Conservation (phyloP, 2,888 invertebrate species). For the Amaurobius ferox region DNA sequence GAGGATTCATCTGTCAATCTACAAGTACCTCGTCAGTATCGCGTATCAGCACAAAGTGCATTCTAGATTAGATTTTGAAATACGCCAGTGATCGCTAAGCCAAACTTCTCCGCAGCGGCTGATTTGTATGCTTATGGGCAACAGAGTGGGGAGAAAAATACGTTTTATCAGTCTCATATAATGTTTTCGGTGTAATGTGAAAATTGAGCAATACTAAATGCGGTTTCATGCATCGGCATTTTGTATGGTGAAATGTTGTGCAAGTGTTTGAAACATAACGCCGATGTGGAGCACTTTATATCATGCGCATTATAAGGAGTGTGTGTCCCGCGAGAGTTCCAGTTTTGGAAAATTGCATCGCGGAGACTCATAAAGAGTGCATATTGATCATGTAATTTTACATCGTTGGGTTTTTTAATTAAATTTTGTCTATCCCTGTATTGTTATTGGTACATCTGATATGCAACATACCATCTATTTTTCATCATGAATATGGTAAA, state of each 20-base stretch:
- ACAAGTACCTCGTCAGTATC: background rate
- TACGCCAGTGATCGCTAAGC: background rate
- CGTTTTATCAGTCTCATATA: background rate
- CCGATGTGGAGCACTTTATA: background rate
- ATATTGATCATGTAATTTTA: too few relatives aligned
- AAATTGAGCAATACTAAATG: background rate
- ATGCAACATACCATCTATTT: too few relatives aligned
- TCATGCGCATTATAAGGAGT: background rate
- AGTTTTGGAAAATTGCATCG: too few relatives aligned
- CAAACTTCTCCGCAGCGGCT: background rate
- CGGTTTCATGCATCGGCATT: background rate
- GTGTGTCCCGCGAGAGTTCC: too few relatives aligned
- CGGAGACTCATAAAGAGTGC: too few relatives aligned
- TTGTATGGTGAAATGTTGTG: background rate
- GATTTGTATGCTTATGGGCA: background rate
- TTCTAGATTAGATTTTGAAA: slow-evolving; percentile 8
- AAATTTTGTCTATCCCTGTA: too few relatives aligned
- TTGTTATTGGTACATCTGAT: too few relatives aligned
- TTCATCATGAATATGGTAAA: too few relatives aligned
- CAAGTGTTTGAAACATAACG: background rate
- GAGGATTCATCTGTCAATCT: background rate
- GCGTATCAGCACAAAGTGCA: background rate
- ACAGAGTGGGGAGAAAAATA: background rate
- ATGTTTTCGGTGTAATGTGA: background rate
- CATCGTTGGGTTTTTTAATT: too few relatives aligned